phyloP scores from a whole-genome alignment of 1,140 invertebrate species.

The Adelges cooleyi region DNA sequence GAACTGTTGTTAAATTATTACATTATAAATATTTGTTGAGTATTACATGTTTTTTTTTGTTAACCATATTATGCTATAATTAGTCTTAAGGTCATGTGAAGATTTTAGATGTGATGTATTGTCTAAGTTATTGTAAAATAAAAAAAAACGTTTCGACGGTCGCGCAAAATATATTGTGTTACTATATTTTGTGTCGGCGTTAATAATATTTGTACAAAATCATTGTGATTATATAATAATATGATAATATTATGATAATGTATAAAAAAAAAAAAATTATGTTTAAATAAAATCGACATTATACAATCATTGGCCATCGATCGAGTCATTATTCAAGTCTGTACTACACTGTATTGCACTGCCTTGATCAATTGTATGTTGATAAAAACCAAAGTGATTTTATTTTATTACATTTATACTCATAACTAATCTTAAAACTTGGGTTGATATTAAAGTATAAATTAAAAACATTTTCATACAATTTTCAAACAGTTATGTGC shows the following conservation, averaged over 20 bases:
- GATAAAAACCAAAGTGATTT: too few relatives aligned
- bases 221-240: constrained; percentile 5
- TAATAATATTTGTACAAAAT: not conserved
- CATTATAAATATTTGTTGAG: constrained; percentile 7
- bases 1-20: constrained; percentile 14
- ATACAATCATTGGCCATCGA: constrained; percentile 1
- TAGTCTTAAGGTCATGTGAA: constrained; percentile 4
- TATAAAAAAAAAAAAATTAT: constrained; percentile 3
- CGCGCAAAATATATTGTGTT: not conserved
- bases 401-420: too few relatives aligned
- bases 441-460: too few relatives aligned
- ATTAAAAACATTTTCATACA: too few relatives aligned
- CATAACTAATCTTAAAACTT: too few relatives aligned
- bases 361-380: too few relatives aligned
- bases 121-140: constrained; percentile 15
- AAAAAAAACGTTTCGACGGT: too few relatives aligned
- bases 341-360: too few relatives aligned
- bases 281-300: not conserved
- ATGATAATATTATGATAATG: too few relatives aligned
- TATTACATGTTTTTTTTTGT: not conserved
- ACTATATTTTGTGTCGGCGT: not conserved
- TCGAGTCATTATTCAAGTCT: too few relatives aligned
- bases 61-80: not conserved
- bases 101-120: constrained; percentile 3
- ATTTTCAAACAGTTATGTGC: too few relatives aligned